Evolutionary conservation across 1,140 invertebrate species (phyloP), one percentile per base, ranked within the genome.

Genomic region (Anadara kagoshimensis): DNA sequence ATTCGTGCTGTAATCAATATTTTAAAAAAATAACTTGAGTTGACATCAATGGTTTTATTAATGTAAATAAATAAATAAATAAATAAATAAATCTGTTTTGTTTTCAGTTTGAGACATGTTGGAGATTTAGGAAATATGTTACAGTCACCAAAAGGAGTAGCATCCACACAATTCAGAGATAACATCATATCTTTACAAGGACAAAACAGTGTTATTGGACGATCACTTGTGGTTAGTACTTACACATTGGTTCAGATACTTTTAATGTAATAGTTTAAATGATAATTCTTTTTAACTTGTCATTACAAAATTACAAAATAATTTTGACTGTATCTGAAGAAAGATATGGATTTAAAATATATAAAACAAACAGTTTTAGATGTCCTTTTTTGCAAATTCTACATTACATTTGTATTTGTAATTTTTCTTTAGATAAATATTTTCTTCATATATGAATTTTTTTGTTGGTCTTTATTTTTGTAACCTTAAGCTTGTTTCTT

Each of bases 51-150:
- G 44, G 0, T 51, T 51, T 36, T 5, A 22, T 66, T 49, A 24
- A 10, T 49, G 8, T 2, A 7, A 43, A 11, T 8, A 26, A 26
- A 56, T 22, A 1, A 26, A 49, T 65, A 8, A 4, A 22, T 51
- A 61, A n/a, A 24, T 8, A 12, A 12, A 11, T 18, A 10, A 10
- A 10, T 47, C 16, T 72, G 51, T 61, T 18, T 70, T 44, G 16
- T 67, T 73, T 68, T 16, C 56, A 79, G 77, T 41, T 62, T 81
- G 51, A 72, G 77, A 66, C 79, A 81, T 54, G 74, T 76, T 59
- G 79, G 79, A 56, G 74, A 81, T 63, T 51, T 81, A 11, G 78
- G 79, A 10, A 81, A 79, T 66, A 81, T 81, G 59, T 67, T 78
- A 12, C 79, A 79, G 53, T 77, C 77, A 14, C 43, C 65, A 11